A percentile compares a stretch with the other conserved stretches of the same genome.
These are phyloP conservation scores for Colaptes auratus DNA, from an alignment of 2,113 vertebrate genomes.

Conservation along the genomic window DNA sequence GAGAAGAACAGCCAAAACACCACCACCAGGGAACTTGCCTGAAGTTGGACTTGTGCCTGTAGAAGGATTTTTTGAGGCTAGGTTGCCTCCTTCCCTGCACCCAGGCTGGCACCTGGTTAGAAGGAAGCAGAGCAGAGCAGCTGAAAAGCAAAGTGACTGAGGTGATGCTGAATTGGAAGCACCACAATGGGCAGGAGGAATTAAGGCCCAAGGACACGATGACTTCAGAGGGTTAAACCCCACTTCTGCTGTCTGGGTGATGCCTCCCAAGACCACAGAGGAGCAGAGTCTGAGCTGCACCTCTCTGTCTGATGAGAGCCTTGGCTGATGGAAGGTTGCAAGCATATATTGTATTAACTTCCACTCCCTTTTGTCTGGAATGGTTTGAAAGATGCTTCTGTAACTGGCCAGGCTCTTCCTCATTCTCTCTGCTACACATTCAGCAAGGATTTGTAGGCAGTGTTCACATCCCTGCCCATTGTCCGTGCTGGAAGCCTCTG, in stretches of 20 bases:
- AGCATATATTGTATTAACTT: neutral
- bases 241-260: neutral
- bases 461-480: neutral
- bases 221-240: neutral
- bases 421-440: neutral
- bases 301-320: neutral
- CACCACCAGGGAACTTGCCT: neutral
- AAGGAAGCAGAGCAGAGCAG: neutral
- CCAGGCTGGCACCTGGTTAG: neutral
- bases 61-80: neutral
- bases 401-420: neutral
- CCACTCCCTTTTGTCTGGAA: neutral
- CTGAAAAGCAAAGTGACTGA: neutral
- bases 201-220: neutral
- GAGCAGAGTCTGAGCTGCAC: neutral
- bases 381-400: neutral
- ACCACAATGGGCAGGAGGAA: neutral
- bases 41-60: neutral
- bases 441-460: slow-evolving; percentile 22
- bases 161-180: neutral
- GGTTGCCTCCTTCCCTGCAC: neutral
- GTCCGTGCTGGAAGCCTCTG: neutral
- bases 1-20: neutral
- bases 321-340: neutral
- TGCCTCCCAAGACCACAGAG: neutral